Conservation (phyloP, 2,888 invertebrate genomes). For the Eucera pruinosa region DNA sequence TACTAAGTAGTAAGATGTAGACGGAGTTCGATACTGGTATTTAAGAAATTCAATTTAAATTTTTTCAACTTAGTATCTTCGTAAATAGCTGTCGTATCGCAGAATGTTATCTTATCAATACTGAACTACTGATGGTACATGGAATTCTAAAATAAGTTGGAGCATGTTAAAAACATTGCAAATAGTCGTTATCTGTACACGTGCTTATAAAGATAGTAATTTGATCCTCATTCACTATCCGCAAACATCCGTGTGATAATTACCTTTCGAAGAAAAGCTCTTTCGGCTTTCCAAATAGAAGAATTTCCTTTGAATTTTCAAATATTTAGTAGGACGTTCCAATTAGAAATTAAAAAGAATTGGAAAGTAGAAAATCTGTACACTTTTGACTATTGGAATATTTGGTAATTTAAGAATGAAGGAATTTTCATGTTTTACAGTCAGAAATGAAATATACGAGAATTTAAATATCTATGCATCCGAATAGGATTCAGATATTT, state of each 20-base stretch:
- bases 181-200: constrained; percentile 31
- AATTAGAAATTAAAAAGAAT: not conserved
- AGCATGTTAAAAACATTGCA: constrained; percentile 6
- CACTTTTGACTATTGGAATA: no score
- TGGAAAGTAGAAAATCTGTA: not conserved
- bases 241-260: not conserved
- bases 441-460: no score
- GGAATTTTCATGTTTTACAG: no score
- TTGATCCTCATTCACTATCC: not conserved
- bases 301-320: not conserved
- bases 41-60: constrained; percentile 2
- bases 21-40: not conserved
- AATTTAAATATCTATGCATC: no score
- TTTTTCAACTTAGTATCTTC: constrained; percentile 3
- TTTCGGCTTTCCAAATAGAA: not conserved
- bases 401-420: no score
- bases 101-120: constrained; percentile 32
- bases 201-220: not conserved
- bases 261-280: not conserved
- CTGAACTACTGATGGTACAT: not conserved
- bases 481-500: no score
- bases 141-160: constrained; percentile 10
- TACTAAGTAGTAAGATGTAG: not conserved
- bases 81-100: not conserved
- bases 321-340: rapidly evolving